phyloP scores from a whole-genome alignment of 2,888 invertebrate genomes.

The Volucella bombylans region DNA sequence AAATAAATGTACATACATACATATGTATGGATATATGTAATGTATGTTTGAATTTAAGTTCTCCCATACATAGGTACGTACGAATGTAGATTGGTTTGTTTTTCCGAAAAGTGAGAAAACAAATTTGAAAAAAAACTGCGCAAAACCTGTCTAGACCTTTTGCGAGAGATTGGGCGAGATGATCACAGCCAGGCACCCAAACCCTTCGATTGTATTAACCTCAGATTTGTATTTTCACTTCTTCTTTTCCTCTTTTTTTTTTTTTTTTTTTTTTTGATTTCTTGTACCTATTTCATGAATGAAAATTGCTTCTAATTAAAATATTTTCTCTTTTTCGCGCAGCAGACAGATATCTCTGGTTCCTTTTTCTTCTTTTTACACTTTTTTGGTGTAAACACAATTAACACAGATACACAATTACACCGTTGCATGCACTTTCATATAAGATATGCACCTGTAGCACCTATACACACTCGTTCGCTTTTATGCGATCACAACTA shows the following conservation, averaged over 20 bases:
- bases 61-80: too few relatives aligned
- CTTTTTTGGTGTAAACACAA: constrained; percentile 64
- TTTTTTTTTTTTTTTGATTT: constrained; percentile 34
- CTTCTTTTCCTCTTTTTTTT: constrained; percentile 1
- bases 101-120: too few relatives aligned
- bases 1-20: too few relatives aligned
- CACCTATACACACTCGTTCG: constrained; percentile 38
- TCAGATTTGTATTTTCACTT: constrained; percentile 63
- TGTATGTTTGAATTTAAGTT: too few relatives aligned
- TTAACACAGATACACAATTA: constrained; percentile 64
- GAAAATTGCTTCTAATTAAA: constrained; percentile 68
- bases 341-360: constrained; percentile 48
- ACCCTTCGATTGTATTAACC: constrained; percentile 45
- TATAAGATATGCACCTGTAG: constrained; percentile 57
- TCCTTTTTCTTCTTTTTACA: constrained; percentile 24
- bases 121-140: too few relatives aligned
- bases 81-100: too few relatives aligned
- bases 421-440: constrained; percentile 51
- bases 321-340: constrained; percentile 69
- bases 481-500: constrained; percentile 32
- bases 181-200: not conserved
- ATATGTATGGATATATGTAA: too few relatives aligned
- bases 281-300: constrained; percentile 62
- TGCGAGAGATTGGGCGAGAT: not conserved
- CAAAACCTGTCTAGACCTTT: too few relatives aligned